Base-by-base conservation (phyloP, 2,888 invertebrate species). In the Pollenia labialis region DNA sequence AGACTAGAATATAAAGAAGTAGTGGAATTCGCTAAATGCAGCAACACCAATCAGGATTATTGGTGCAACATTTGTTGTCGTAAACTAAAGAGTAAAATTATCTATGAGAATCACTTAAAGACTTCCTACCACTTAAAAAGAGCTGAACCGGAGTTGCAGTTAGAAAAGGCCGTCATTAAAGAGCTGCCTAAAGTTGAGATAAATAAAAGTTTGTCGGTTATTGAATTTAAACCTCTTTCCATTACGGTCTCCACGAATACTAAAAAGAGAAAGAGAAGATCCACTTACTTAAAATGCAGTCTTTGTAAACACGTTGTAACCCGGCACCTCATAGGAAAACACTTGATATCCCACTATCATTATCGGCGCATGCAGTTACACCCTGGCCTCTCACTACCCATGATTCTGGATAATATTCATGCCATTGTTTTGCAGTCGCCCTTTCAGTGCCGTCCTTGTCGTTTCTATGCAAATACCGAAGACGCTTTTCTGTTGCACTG, bases 301-400 rank as follows among this genome's bases (percentile, higher is more conserved):
- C 96, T 96, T 64, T 97, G 97, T 90, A 95, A 95, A 81, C 95
- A 96, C 46, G 95, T 95, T 87, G 96, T 97, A 58, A 94, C 95
- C 82, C 94, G 94, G 8, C 95, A 95, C 89, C 93, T 96, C 88
- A 96, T 97, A 94, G 97, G 97, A 54, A 97, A 97, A 91, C 97
- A 97, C 93, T 94, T 98, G 85, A 96, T 98, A 89, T 97, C 97
- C 1, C 97, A 97, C 91, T 97, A 96, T 92, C 98, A 98, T 92
- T 97, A 96, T 90, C 95, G 97, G 85, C 96, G 96, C 91, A 95
- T 96, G 85, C 95, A 95, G 72, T 94, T 94, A 62, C 94, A 94
- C 86, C 94, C 95, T 4, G 93, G 94, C 44, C 94, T 95, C 11
- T 94, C 95, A 10, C 94, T 95, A 85, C 94, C 94, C 74, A 94